Conservation (phyloP, 2,888 invertebrate genomes). For the Dichetophora obliterata region DNA sequence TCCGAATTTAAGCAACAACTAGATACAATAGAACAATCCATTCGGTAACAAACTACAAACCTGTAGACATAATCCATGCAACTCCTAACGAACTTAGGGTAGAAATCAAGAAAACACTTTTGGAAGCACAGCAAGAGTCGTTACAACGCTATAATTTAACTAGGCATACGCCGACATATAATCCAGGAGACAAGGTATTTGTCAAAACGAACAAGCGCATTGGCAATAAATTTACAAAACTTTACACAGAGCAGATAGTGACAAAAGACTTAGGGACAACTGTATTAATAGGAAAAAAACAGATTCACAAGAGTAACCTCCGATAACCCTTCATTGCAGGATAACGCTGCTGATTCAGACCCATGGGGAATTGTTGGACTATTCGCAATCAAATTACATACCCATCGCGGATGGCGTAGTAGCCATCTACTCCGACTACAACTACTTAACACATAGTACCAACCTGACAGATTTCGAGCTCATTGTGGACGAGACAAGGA, state of each 20-base stretch:
- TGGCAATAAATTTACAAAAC: not conserved
- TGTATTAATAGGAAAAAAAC: not conserved
- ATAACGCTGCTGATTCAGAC: no score
- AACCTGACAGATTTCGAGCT: no score
- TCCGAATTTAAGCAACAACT: constrained; percentile 39
- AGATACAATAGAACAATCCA: constrained; percentile 44
- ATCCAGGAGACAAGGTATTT: constrained; percentile 10
- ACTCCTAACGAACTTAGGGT: not conserved
- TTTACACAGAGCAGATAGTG: not conserved
- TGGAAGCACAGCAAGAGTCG: no score
- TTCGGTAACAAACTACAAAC: constrained; percentile 35
- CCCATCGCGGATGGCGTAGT: no score
- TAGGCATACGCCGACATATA: not conserved
- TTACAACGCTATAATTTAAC: no score
- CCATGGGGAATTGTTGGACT: no score
- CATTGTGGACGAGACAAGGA: no score
- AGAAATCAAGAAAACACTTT: no score
- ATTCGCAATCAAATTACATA: no score
- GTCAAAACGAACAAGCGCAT: not conserved
- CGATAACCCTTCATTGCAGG: not conserved
- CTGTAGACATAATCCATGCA: constrained; percentile 26
- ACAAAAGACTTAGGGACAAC: not conserved
- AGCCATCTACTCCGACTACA: no score
- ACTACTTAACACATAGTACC: no score
- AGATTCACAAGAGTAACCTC: not conserved